Evolutionary conservation across 1,140 invertebrate genomes (phyloP).

Genomic region (Philaenus spumarius): DNA sequence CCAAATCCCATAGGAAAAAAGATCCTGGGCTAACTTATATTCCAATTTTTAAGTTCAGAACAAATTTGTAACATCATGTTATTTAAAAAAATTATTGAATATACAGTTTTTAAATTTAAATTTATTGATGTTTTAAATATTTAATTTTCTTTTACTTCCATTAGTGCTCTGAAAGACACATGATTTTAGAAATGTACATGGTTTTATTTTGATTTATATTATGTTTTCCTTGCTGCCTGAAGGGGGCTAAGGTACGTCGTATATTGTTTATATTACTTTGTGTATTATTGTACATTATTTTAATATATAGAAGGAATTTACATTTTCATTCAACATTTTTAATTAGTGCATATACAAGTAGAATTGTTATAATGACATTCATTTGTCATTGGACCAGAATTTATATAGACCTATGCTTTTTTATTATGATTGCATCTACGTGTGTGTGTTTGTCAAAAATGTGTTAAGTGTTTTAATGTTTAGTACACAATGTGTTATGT

Average conservation of each 20-base stretch:
- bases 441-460: no score
- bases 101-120: background rate
- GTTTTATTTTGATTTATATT: slow-evolving; percentile 31
- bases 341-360: background rate
- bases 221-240: slow-evolving; percentile 48
- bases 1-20: no score
- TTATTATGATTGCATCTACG: no score
- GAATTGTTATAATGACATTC: no score
- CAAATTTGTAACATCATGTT: no score
- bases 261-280: background rate
- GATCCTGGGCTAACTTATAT: no score
- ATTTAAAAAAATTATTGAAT: no score
- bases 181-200: background rate
- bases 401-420: no score
- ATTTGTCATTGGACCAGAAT: no score
- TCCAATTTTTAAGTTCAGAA: no score
- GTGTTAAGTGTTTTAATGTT: no score
- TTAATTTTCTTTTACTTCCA: background rate
- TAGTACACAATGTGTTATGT: no score
- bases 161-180: background rate
- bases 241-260: slow-evolving; percentile 56
- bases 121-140: background rate
- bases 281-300: background rate
- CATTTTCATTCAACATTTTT: background rate
- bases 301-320: background rate